A percentile compares a stretch with the other conserved stretches of the same genome.
Conservation (phyloP, 1,140 invertebrate genomes). For the Drosophila bipectinata region DNA sequence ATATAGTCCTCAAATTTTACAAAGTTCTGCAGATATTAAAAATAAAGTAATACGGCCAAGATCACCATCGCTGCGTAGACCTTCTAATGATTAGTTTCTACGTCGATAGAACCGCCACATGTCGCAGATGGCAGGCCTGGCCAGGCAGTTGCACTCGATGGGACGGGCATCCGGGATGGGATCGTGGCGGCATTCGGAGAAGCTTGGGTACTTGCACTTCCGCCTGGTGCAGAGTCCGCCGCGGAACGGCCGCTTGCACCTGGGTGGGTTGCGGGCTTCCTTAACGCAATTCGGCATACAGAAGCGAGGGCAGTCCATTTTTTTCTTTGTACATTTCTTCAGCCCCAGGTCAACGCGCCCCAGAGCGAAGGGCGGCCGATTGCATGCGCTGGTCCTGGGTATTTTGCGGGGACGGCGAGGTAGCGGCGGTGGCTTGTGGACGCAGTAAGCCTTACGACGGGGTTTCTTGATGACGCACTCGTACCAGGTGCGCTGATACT, state of each 20-base stretch:
- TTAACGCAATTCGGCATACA: slow-evolving; percentile 6
- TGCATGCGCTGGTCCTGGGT: neutral
- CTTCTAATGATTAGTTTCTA: neutral
- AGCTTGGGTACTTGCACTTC: slow-evolving; percentile 7
- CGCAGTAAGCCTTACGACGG: slow-evolving; percentile 8
- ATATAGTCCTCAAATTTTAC: neutral
- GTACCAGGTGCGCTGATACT: slow-evolving; percentile 7
- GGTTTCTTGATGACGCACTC: slow-evolving; percentile 10
- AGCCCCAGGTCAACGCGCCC: neutral
- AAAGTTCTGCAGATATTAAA: neutral
- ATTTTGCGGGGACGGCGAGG: neutral
- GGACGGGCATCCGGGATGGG: neutral
- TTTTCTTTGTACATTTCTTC: neutral
- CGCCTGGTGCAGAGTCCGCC: neutral
- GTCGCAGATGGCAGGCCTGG: neutral
- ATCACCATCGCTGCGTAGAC: neutral
- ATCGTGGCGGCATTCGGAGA: slow-evolving; percentile 5
- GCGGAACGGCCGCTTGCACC: neutral
- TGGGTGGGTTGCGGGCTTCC: neutral
- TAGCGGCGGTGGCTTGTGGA: neutral
- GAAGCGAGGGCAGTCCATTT: slow-evolving; percentile 1
- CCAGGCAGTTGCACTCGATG: slow-evolving; percentile 5
- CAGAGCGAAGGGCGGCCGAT: neutral
- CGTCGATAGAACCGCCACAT: slow-evolving; percentile 3
- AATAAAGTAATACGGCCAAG: neutral